Evolutionary conservation across 2,113 vertebrate genomes (phyloP).

Genomic region (Amphilophus citrinellus): DNA sequence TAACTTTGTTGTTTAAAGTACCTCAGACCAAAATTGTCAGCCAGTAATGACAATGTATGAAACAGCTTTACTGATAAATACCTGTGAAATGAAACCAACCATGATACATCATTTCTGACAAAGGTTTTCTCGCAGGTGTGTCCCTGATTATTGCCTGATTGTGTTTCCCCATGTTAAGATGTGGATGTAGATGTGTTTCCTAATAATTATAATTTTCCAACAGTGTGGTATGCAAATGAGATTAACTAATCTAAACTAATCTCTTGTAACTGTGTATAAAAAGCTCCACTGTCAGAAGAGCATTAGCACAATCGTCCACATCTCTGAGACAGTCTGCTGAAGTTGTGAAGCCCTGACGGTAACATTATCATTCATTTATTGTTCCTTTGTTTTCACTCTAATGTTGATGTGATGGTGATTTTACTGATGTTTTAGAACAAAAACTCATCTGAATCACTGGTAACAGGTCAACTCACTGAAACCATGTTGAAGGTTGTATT

Average conservation of each 20-base stretch:
- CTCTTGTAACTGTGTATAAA: conserved; percentile 31
- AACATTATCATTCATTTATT: background rate
- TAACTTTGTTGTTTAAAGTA: too few species aligned
- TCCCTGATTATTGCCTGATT: background rate
- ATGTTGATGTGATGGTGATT: background rate
- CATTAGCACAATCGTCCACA: background rate
- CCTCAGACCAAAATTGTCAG: background rate
- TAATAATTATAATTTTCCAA: conserved; percentile 16
- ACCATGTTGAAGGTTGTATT: conserved; percentile 57
- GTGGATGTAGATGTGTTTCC: background rate
- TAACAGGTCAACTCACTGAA: too few species aligned
- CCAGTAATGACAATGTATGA: background rate
- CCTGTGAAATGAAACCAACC: background rate
- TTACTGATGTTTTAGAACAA: too few species aligned
- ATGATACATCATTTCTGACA: background rate
- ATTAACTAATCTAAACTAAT: background rate
- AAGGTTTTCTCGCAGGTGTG: background rate
- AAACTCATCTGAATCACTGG: too few species aligned
- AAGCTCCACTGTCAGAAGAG: background rate
- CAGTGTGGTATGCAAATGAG: background rate
- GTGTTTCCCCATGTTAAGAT: background rate
- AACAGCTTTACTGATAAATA: background rate
- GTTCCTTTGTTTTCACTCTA: background rate
- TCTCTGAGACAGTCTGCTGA: background rate
- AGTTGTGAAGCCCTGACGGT: background rate